Conservation (phyloP, 2,888 invertebrate genomes). For the Eupithecia tripunctaria region DNA sequence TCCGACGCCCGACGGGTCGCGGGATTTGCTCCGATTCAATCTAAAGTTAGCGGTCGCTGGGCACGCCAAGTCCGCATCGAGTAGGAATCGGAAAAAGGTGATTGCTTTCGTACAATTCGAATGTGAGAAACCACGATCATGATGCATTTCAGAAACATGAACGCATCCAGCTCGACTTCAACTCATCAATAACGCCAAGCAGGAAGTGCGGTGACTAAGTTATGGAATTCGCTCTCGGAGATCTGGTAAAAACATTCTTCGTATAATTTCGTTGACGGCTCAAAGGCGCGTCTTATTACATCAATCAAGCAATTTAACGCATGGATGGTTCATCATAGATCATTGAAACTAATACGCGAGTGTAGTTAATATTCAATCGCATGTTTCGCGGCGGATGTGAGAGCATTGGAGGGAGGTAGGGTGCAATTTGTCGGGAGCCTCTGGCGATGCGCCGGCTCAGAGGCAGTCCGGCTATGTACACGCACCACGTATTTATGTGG, state of each 20-base stretch:
- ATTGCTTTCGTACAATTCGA: constrained; percentile 43
- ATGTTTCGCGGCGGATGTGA: constrained; percentile 61
- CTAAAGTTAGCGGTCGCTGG: constrained; percentile 73
- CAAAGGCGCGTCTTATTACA: constrained; percentile 43
- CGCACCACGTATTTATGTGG: constrained; percentile 32
- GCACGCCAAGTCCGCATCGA: constrained; percentile 32
- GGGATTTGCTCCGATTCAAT: constrained; percentile 78
- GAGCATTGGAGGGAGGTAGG: constrained; percentile 39
- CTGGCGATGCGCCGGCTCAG: constrained; percentile 62
- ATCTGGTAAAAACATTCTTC: constrained; percentile 39
- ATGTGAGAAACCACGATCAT: neutral
- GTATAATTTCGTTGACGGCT: constrained; percentile 36
- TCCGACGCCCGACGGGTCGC: constrained; percentile 80
- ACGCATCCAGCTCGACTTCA: neutral
- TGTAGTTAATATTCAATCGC: constrained; percentile 66
- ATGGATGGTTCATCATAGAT: constrained; percentile 45
- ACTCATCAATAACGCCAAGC: constrained; percentile 17
- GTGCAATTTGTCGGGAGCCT: constrained; percentile 69
- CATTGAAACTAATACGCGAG: constrained; percentile 53
- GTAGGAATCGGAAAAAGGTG: constrained; percentile 41
- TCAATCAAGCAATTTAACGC: constrained; percentile 49
- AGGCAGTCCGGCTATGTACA: constrained; percentile 45
- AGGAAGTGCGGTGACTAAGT: constrained; percentile 6
- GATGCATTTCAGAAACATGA: neutral
- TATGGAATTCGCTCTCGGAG: constrained; percentile 18